Evolutionary conservation across 2,888 invertebrate species (phyloP).

Genomic region (Sthenelais limicola): DNA sequence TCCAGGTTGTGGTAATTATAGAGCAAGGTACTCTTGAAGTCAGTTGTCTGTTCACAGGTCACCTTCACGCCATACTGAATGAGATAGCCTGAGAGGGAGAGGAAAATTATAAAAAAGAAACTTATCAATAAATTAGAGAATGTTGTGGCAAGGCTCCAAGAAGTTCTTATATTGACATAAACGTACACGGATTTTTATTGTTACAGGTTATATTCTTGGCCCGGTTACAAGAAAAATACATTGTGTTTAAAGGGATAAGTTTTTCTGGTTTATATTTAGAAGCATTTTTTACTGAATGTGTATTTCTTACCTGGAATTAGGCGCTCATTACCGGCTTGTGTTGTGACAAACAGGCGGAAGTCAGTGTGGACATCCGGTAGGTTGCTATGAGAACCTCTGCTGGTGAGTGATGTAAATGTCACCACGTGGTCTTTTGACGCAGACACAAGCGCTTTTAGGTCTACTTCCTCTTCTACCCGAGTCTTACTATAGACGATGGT

Average conservation of each 20-base stretch:
- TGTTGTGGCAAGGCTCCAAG: too few species aligned
- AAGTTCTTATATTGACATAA: too few species aligned
- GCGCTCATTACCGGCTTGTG: slow-evolving; percentile 58
- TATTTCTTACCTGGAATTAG: slow-evolving; percentile 62
- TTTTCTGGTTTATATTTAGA: background rate
- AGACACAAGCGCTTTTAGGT: background rate
- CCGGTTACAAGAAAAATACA: too few species aligned
- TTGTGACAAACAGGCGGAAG: slow-evolving; percentile 68
- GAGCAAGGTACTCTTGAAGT: slow-evolving; percentile 62
- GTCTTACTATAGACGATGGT: slow-evolving; percentile 5
- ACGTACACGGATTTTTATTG: too few species aligned
- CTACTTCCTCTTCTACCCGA: background rate
- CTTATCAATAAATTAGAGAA: too few species aligned
- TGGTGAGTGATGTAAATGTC: background rate
- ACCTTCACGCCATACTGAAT: slow-evolving; percentile 68
- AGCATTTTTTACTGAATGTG: slow-evolving; percentile 1
- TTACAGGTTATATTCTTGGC: too few species aligned
- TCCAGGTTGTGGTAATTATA: slow-evolving; percentile 62
- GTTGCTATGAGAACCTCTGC: background rate
- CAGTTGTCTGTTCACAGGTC: slow-evolving; percentile 65
- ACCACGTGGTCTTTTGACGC: slow-evolving; percentile 3
- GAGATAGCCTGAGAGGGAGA: slow-evolving; percentile 57
- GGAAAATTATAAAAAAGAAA: too few species aligned
- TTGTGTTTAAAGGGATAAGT: too few species aligned
- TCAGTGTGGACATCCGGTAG: slow-evolving; percentile 47